Base-by-base conservation (phyloP, 2,888 invertebrate species). In the Chloromyia formosa region DNA sequence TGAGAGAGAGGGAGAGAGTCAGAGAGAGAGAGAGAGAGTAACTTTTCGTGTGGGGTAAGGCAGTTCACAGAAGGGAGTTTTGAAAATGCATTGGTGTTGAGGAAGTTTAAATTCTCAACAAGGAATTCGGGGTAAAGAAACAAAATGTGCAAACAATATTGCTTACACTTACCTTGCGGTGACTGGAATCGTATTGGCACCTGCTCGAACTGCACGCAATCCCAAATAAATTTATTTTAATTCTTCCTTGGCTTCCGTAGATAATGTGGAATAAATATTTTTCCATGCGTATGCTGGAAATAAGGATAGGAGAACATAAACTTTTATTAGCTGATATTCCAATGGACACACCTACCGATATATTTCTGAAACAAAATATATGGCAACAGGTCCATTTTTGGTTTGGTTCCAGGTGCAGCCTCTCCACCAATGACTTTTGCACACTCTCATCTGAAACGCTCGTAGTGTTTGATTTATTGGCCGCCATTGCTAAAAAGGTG, bases 181-280 rank as follows among this genome's bases (percentile, higher is more conserved):
- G 49, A 97, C 91, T 0, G 95, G 94, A n/a, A 92, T 92, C 18
- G 89, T 87, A 77, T 91, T 90, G 14, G 87, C 87, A 3, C 87
- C 88, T 79, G 91, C 89, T 80, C 91, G 90, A 53, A 88, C 89
- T 74, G 89, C 87, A 5, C 96, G 87, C 53, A 97, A 87, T 78
- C 93, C 89, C 72, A 95, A 86, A 82, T 96, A 97, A 85, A 95
- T 96, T 10, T 90, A 86, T 84, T 93, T 91, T 22, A 96, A 83
- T 0, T 91, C 86, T 76, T 86, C 85, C 1, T 91, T 91, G 1
- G 97, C 96, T 72, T 91, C 92, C 0, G 85, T 82, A 49, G 90
- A 90, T 18, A 97, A 87, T 80, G 89, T 89, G 0, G 97, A 96
- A 78, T 93, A 90, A 0, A 96, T 93, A 84, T 94, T 95, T 83